Conservation (phyloP, 2,797 vertebrate species). For the Anguilla obscura region DNA sequence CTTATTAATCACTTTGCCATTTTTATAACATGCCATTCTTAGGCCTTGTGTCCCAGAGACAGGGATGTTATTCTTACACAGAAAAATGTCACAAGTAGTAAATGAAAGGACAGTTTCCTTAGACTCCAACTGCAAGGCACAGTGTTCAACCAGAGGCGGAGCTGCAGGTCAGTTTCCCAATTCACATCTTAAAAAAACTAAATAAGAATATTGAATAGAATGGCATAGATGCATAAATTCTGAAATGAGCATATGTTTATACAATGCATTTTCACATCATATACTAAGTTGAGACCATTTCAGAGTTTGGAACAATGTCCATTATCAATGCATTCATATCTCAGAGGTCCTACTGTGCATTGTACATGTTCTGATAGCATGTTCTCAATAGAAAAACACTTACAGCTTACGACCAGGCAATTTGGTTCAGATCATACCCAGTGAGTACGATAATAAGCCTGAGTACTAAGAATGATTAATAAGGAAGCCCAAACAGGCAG, state of each 20-base stretch:
- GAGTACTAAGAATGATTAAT: not conserved
- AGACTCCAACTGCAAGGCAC: constrained; percentile 41
- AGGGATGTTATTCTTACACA: not conserved
- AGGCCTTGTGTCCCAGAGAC: constrained; percentile 7
- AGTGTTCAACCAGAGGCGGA: constrained; percentile 33
- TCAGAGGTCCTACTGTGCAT: not conserved
- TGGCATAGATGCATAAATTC: constrained; percentile 6
- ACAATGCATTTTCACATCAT: not conserved
- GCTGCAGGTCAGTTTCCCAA: not conserved
- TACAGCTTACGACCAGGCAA: constrained; percentile 40
- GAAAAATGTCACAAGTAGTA: not conserved
- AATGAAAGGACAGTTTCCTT: constrained; percentile 35
- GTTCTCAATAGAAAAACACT: constrained; percentile 15
- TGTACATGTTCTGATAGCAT: constrained; percentile 4
- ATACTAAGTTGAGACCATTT: not conserved
- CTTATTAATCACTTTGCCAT: constrained; percentile 18
- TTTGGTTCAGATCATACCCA: constrained; percentile 15
- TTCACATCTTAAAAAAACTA: not conserved
- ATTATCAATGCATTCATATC: not conserved
- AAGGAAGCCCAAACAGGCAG: not conserved
- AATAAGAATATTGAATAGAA: not conserved
- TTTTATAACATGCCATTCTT: constrained; percentile 3
- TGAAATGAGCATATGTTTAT: not conserved
- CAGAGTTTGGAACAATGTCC: not conserved
- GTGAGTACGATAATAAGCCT: constrained; percentile 8